Evolutionary conservation across 2,888 invertebrate species (phyloP), one percentile per base, ranked within the genome.

Genomic region (Machimus atricapillus): DNA sequence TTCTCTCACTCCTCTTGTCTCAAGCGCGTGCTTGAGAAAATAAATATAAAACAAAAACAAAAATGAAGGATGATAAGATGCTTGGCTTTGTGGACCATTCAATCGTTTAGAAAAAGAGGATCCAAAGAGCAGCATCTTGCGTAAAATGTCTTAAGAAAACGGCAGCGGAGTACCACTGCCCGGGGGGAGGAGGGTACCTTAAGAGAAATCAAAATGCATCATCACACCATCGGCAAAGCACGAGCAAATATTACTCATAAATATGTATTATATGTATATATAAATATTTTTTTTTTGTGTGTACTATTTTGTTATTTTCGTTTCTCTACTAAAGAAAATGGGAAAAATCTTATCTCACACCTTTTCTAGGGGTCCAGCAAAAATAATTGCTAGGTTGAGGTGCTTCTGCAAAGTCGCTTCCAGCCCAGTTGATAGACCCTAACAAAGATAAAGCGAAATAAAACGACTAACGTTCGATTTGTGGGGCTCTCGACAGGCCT

Each of bases 171-270:
- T 40, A 40, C 12, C 40, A 12, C 40, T 2, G 40, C 40, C 40
- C 12, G 9, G 40, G 12, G 9, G 40, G 8, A 12, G 40, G 40
- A 40, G 40, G 40, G 40, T 40, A 40, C 40, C 12, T 12, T 40
- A 3, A 37, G 19, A 37, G 27, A 19, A 56, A 81, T 81, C 81
- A 81, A 56, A 56, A 46, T 34, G 56, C 19, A 83, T 83, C 83
- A 27, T 79, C 40, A 40, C 83, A 83, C 73, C 83, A 83, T 73
- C 83, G 83, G 66, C 83, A 43, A 34, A 83, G 40, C 83, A 83
- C 83, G 83, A 83, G 73, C 66, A 83, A 83, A 83, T 83, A 73
- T 83, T 83, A 43, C 73, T 66, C 73, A 73, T 83, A 43, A n/a
- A 12, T 40, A 12, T 40, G 7, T 34, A 34, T 40, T 40, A 9